Percentiles rank a stretch among this genome's conserved stretches.
Evolutionary conservation across 2,888 invertebrate genomes (phyloP).

Genomic region (Melitaea athalia): DNA sequence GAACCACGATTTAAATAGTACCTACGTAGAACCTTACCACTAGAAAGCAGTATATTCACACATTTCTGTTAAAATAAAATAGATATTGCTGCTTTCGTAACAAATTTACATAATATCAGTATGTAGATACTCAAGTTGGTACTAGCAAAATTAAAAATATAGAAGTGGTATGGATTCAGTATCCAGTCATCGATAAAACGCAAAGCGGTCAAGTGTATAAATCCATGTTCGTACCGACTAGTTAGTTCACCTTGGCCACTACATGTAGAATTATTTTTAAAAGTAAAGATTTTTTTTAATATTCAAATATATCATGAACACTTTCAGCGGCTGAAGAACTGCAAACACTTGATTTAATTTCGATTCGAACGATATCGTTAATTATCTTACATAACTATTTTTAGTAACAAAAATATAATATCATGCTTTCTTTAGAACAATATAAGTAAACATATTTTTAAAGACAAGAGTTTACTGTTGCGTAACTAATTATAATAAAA

Average conservation of each 20-base stretch:
- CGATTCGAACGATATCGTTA: neutral
- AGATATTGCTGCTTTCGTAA: too few relatives aligned
- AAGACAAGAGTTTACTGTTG: too few relatives aligned
- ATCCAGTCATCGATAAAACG: conserved; percentile 22
- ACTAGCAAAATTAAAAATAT: conserved; percentile 8
- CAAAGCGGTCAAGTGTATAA: conserved; percentile 33
- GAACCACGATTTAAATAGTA: too few relatives aligned
- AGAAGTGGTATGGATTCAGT: conserved; percentile 9
- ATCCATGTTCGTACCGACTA: conserved; percentile 27
- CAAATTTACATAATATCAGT: conserved; percentile 5
- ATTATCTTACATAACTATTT: neutral
- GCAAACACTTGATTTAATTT: too few relatives aligned
- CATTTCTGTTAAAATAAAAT: too few relatives aligned
- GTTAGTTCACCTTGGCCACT: conserved; percentile 25
- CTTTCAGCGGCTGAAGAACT: neutral
- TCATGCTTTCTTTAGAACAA: too few relatives aligned
- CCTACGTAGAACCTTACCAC: too few relatives aligned
- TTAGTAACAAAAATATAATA: too few relatives aligned
- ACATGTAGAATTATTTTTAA: conserved; percentile 15
- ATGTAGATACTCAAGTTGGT: neutral
- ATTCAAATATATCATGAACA: conserved; percentile 4
- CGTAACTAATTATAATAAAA: too few relatives aligned
- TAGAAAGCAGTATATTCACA: too few relatives aligned
- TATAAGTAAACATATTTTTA: too few relatives aligned
- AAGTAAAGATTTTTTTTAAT: neutral